Evolutionary conservation across 2,888 invertebrate genomes (phyloP), one percentile per base, ranked within the genome.

Genomic region (Chaitophorus viminalis): DNA sequence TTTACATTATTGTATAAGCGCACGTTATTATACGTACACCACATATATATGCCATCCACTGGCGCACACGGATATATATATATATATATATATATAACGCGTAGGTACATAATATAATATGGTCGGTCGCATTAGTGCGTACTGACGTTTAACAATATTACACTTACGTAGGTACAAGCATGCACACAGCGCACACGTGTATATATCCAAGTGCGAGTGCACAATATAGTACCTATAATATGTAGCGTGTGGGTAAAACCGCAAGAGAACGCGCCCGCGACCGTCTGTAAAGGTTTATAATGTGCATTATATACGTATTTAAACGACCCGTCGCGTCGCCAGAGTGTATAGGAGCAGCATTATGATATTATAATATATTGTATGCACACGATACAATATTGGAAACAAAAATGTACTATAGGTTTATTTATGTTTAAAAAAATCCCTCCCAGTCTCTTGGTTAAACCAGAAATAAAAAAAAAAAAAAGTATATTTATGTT

Each of bases 131-230:
- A 85, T 76, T 85, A 85, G 76, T 77, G 76, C 39, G 21, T 25
- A 46, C 65, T 46, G 76, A 77, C 84, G 46, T 85, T 52, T 85
- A 33, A 85, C 84, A 65, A 76, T 68, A 77, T 46, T 4, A 39
- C 29, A 60, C 18, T 8, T 31, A 31, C 29, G n/a, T 8, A 65
- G 25, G 25, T 8, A n/a, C 68, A 29, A 8, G 4, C 60, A 21
- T 6, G 9, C 29, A 29, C 65, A n/a, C 9, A n/a, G n/a, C 29
- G 74, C 11, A 76, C 46, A 11, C 29, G 6, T 70, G 25, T 46
- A 21, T 60, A 60, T n/a, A 9, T 52, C 1, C 39, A 25, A 25
- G 31, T 76, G 29, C n/a, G 39, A 31, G 39, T 76, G 65, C n/a
- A n/a, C n/a, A n/a, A n/a, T n/a, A n/a, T n/a, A n/a, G n/a, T n/a